Evolutionary conservation across 2,888 invertebrate genomes (phyloP).

Genomic region (Apotomis capreana): DNA sequence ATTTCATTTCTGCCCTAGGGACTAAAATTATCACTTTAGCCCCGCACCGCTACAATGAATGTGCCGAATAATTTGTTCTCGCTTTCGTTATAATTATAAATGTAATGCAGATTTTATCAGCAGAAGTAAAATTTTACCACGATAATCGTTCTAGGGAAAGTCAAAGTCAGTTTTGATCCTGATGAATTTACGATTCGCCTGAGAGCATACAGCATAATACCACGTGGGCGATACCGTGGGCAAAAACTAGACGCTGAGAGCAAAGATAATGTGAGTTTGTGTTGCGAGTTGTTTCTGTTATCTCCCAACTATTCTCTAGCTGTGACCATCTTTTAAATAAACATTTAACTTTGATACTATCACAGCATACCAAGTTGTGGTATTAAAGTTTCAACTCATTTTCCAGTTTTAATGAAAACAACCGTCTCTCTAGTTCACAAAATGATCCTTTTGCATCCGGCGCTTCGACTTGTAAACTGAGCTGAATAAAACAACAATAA

Average conservation of each 20-base stretch:
- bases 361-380: neutral
- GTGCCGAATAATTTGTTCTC: too few species aligned
- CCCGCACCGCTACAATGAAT: too few species aligned
- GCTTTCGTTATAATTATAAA: neutral
- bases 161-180: neutral
- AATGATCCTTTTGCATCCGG: slow-evolving; percentile 24
- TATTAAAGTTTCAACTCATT: slow-evolving; percentile 23
- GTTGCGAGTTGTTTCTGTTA: neutral
- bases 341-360: slow-evolving; percentile 34
- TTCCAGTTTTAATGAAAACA: slow-evolving; percentile 4
- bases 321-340: slow-evolving; percentile 4
- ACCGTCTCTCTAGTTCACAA: neutral
- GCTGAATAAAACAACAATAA: slow-evolving; percentile 40
- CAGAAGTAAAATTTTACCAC: neutral
- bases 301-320: neutral
- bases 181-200: neutral
- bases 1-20: too few species aligned
- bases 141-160: neutral
- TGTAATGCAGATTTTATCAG: neutral
- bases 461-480: slow-evolving; percentile 34
- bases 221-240: neutral
- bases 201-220: neutral
- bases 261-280: neutral
- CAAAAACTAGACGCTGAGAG: neutral
- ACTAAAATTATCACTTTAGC: too few species aligned